Conservation (phyloP, 1,140 invertebrate species). For the Caenorhabditis remanei region DNA sequence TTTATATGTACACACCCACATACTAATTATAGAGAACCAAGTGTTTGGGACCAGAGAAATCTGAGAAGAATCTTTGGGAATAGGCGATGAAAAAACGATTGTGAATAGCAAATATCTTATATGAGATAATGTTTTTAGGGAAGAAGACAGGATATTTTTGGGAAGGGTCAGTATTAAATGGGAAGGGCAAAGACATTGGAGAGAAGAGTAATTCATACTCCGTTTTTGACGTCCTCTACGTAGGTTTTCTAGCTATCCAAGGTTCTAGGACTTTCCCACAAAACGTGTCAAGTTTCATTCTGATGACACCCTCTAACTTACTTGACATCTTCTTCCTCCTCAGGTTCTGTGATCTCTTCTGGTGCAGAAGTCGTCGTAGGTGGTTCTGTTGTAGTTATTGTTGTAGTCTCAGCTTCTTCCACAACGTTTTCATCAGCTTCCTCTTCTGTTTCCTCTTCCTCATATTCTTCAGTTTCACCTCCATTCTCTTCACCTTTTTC, state of each 20-base stretch:
- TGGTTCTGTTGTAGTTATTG: background rate
- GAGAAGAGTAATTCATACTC: too few species aligned
- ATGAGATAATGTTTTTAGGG: too few species aligned
- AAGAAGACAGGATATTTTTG: background rate
- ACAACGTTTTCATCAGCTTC: background rate
- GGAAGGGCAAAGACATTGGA: too few species aligned
- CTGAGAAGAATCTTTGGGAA: slow-evolving; percentile 22
- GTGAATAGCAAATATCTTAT: background rate
- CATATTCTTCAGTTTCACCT: background rate
- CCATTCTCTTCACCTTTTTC: background rate
- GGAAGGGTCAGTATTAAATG: background rate
- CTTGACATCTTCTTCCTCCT: background rate
- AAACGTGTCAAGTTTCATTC: slow-evolving; percentile 37
- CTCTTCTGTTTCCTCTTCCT: slow-evolving; percentile 27
- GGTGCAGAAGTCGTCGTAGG: background rate
- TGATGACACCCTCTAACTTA: slow-evolving; percentile 1
- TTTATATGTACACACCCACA: background rate
- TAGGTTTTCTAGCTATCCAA: too few species aligned
- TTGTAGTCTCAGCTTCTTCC: background rate
- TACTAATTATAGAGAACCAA: slow-evolving; percentile 9
- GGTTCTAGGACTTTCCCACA: background rate
- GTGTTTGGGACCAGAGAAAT: background rate
- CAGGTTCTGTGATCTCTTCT: background rate
- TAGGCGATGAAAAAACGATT: slow-evolving; percentile 14
- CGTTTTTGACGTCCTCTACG: too few species aligned